Conservation (phyloP, 2,888 invertebrate genomes). For the Amiota minor region DNA sequence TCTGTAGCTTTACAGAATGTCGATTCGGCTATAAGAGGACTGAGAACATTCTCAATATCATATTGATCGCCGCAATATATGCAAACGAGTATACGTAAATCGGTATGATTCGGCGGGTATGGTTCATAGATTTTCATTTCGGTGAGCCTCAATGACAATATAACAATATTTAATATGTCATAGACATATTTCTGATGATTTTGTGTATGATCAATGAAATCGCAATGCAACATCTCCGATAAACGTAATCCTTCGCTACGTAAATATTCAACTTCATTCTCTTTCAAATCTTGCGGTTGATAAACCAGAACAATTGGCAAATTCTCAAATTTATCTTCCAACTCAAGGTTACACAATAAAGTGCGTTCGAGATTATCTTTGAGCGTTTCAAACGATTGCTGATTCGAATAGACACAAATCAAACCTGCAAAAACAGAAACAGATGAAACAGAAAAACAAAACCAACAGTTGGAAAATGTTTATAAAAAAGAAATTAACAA, state of each 20-base stretch:
- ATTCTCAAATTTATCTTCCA: conserved; percentile 91
- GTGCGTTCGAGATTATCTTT: conserved; percentile 93
- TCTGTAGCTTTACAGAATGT: conserved; percentile 81
- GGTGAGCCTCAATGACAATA: conserved; percentile 71
- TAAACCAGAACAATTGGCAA: conserved; percentile 93
- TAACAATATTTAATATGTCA: conserved; percentile 73
- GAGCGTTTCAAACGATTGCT: conserved; percentile 92
- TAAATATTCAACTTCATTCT: conserved; percentile 87
- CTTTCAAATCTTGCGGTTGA: conserved; percentile 86
- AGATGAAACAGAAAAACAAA: not conserved
- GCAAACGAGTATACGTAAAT: conserved; percentile 89
- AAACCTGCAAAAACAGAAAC: conserved; percentile 76
- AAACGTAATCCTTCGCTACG: conserved; percentile 92
- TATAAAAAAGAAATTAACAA: conserved; percentile 12
- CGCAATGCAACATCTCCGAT: conserved; percentile 82
- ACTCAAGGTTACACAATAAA: conserved; percentile 88
- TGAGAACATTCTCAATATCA: conserved; percentile 90
- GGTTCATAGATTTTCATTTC: conserved; percentile 72
- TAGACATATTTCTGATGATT: conserved; percentile 74
- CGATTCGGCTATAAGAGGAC: conserved; percentile 86
- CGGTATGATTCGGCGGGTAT: conserved; percentile 72
- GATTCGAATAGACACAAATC: conserved; percentile 92
- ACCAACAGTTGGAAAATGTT: no score
- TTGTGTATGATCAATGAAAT: conserved; percentile 73
- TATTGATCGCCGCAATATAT: conserved; percentile 97